These are phyloP conservation scores for Zophobas atratus DNA, from an alignment of 1,140 invertebrate genomes.

Conservation along the genomic window DNA sequence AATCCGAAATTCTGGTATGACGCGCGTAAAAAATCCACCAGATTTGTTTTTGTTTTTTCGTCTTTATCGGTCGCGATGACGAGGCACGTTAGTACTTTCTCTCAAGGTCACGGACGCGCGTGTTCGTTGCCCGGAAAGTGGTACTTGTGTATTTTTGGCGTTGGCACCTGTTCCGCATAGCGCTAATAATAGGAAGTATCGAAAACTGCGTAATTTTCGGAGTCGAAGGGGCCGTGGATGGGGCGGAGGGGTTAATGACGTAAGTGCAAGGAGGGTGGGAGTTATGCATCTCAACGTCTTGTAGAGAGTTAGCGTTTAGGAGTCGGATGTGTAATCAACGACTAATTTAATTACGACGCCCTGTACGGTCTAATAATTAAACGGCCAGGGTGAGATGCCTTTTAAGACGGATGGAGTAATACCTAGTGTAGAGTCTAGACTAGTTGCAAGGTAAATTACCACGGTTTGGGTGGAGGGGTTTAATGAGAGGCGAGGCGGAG, in stretches of 20 bases:
- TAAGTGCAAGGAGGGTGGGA: slow-evolving; percentile 4
- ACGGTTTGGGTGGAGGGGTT: slow-evolving; percentile 2
- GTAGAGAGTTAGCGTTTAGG: slow-evolving; percentile 33
- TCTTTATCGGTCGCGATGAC: background rate
- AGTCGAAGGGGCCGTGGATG: background rate
- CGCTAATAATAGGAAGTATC: slow-evolving; percentile 1
- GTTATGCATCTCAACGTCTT: slow-evolving; percentile 33
- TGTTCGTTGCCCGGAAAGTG: too few species aligned
- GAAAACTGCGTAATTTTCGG: slow-evolving; percentile 21
- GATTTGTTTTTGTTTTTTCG: background rate
- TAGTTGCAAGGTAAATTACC: slow-evolving; percentile 23
- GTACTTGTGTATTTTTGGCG: too few species aligned
- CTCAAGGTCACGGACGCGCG: too few species aligned
- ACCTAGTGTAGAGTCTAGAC: slow-evolving; percentile 20
- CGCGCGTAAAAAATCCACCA: background rate
- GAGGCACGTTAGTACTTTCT: background rate
- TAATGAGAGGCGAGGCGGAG: slow-evolving; percentile 3
- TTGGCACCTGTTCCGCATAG: too few species aligned
- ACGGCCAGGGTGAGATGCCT: slow-evolving; percentile 27
- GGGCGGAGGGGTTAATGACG: background rate
- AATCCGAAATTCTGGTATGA: background rate
- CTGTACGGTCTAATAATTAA: slow-evolving; percentile 44
- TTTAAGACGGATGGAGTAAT: slow-evolving; percentile 37
- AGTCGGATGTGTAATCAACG: slow-evolving; percentile 46
- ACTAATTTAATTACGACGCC: slow-evolving; percentile 43